A percentile compares a stretch with the other conserved stretches of the same genome.
phyloP scores from a whole-genome alignment of 2,888 invertebrate genomes.

The Lamellibrachia satsuma region DNA sequence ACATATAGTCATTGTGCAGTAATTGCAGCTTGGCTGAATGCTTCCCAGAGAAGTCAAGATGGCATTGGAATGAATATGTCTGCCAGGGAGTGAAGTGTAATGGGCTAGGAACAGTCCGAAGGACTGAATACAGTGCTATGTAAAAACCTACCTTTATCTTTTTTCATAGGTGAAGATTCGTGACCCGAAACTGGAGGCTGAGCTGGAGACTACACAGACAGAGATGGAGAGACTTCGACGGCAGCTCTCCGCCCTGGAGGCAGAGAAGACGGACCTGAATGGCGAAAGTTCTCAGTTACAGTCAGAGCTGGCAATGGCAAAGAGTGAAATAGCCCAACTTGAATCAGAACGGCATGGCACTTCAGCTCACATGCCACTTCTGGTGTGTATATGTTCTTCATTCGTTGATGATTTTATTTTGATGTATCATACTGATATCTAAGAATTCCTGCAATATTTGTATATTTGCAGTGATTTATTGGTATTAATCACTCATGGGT shows the following conservation, averaged over 20 bases:
- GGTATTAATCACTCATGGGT: too few species aligned
- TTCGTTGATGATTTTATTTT: too few species aligned
- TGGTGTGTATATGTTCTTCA: not conserved
- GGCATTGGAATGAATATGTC: too few species aligned
- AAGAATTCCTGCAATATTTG: too few species aligned
- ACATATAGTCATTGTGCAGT: too few species aligned
- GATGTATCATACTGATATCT: too few species aligned
- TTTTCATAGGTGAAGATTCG: conserved; percentile 54
- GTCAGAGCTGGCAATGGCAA: not conserved
- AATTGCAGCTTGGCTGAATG: too few species aligned
- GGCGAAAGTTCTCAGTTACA: conserved; percentile 26
- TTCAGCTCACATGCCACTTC: not conserved
- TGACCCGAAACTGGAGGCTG: conserved; percentile 51
- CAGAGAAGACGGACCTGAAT: conserved; percentile 34
- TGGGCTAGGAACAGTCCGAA: not conserved
- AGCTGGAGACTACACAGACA: conserved; percentile 48
- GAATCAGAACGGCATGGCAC: not conserved
- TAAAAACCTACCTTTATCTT: not conserved
- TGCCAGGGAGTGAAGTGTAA: too few species aligned
- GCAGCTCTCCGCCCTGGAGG: conserved; percentile 29
- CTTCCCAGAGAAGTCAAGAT: too few species aligned
- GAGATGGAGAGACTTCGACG: conserved; percentile 41
- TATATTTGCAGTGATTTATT: too few species aligned
- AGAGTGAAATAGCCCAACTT: not conserved
- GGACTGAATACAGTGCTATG: not conserved